Conservation (phyloP, 2,797 vertebrate species). For the Cryptoprocta ferox region DNA sequence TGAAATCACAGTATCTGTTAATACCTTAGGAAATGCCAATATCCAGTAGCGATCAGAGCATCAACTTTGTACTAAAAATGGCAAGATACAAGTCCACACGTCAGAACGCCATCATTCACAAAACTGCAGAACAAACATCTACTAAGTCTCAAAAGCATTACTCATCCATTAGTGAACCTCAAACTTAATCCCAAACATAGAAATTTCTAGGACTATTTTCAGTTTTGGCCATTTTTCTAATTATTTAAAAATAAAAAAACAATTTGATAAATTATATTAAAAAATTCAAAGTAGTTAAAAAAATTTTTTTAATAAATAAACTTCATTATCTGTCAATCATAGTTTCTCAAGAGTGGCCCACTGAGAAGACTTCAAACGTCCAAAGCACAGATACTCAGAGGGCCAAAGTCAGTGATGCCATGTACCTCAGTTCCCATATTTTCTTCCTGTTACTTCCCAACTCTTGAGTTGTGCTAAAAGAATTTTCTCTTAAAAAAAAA, state of each 20-base stretch:
- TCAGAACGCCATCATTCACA: background rate
- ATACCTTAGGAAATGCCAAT: background rate
- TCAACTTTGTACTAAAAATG: background rate
- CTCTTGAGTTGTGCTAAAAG: background rate
- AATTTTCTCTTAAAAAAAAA: background rate
- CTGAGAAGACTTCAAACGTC: background rate
- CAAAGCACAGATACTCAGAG: background rate
- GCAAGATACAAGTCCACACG: background rate
- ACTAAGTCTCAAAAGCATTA: background rate
- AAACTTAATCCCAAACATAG: background rate
- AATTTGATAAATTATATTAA: too few species aligned
- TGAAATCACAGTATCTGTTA: background rate
- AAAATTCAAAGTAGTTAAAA: too few species aligned
- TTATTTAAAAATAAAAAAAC: background rate
- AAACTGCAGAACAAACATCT: background rate
- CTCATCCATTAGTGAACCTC: background rate
- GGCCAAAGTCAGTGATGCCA: background rate
- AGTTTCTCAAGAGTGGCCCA: background rate
- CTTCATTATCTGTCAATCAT: background rate
- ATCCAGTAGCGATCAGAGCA: background rate
- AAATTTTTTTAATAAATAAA: background rate
- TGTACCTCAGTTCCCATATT: background rate
- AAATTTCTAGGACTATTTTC: background rate
- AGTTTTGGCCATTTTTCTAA: background rate
- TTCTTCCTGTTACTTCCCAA: background rate